A percentile compares a stretch with the other conserved stretches of the same genome.
Conservation (phyloP, 2,888 invertebrate species). For the Hipparchia semele region DNA sequence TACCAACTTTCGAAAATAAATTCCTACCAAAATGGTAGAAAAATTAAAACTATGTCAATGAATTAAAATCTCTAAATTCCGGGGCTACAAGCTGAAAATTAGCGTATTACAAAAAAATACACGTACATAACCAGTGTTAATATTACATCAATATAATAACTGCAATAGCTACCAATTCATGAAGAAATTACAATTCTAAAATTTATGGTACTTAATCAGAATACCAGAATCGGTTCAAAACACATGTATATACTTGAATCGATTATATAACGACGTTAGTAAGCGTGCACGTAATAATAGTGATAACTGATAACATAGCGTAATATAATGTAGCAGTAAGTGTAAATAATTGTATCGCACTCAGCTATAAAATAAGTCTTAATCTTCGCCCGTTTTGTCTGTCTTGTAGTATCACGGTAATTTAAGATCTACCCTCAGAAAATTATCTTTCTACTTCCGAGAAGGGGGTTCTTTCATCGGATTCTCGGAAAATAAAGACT, state of each 20-base stretch:
- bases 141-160: background rate
- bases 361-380: too few relatives aligned
- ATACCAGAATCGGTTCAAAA: background rate
- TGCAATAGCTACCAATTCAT: background rate
- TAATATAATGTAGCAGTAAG: background rate
- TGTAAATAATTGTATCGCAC: too few relatives aligned
- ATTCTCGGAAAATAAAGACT: too few relatives aligned
- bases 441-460: too few relatives aligned
- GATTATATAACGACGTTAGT: slow-evolving; percentile 3
- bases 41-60: background rate
- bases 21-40: slow-evolving; percentile 12
- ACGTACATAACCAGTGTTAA: background rate
- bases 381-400: too few relatives aligned
- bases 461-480: too few relatives aligned
- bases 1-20: background rate
- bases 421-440: too few relatives aligned
- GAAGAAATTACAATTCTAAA: background rate
- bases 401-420: too few relatives aligned
- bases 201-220: background rate
- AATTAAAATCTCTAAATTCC: slow-evolving; percentile 4
- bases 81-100: background rate
- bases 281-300: slow-evolving; percentile 10
- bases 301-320: background rate
- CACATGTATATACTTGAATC: background rate
- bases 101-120: background rate